Evolutionary conservation across 2,113 vertebrate species (phyloP), one percentile per base, ranked within the genome.

Genomic region (Pipa parva): DNA sequence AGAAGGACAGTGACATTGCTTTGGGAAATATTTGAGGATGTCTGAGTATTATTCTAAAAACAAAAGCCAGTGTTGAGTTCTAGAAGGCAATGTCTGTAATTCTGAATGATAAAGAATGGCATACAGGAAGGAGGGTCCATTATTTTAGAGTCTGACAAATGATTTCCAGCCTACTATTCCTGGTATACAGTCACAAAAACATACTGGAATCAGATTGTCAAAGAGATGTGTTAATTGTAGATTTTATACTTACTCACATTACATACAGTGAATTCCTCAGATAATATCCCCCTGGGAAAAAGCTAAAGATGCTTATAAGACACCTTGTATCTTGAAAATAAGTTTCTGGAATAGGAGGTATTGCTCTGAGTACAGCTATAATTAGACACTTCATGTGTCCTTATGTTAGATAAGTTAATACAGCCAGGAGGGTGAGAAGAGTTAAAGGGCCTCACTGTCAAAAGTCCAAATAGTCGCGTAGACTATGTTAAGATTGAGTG

Each of bases 181-280:
- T 18, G 26, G 50, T 54, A 6, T 27, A 20, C 2, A 17, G 63
- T 58, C 54, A 66, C 20, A n/a, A n/a, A n/a, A n/a, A n/a, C n/a
- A 25, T 7, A 3, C 21, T 3, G 39, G 42, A 56, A 55, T 27
- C 37, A 33, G 24, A 8, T n/a, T 29, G 52, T 66, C 52, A 57
- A 3, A 1, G 10, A 11, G 39, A 66, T 24, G 42, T 33, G 27
- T 24, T 48, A 58, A 58, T 66, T 66, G 54, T 25, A 66, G 26
- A 57, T 24, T 36, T 45, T 46, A 48, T 52, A 66, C 36, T 45
- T 22, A 49, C 36, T 17, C 28, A 57, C 52, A 49, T 57, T 58
- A 49, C 15, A 49, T 42, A 67, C 54, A 49, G 52, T 36, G 28
- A 36, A 26, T 56, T 36, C 42, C 29, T 22, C 4, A 21, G 63